Evolutionary conservation across 2,888 invertebrate species (phyloP).

Genomic region (Adelphocoris suturalis): DNA sequence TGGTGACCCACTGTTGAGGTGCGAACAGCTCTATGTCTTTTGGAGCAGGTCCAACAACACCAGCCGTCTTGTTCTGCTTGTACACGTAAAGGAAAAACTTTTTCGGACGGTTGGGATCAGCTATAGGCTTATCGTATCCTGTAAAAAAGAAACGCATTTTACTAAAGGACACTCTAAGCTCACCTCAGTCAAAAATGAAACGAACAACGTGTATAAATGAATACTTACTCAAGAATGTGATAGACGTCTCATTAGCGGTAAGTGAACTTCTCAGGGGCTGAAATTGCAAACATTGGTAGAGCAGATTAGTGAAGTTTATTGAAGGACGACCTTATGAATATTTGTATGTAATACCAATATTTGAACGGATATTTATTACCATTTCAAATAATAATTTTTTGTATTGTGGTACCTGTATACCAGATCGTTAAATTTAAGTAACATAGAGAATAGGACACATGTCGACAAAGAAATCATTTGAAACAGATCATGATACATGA

Average conservation of each 20-base stretch:
- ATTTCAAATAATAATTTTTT: too few relatives aligned
- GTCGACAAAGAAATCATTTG: too few relatives aligned
- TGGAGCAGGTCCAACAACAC: not conserved
- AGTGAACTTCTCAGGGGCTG: conserved; percentile 54
- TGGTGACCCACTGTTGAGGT: conserved; percentile 55
- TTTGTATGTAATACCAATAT: too few relatives aligned
- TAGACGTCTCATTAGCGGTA: conserved; percentile 52
- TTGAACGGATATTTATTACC: too few relatives aligned
- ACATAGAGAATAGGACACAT: too few relatives aligned
- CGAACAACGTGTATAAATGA: too few relatives aligned
- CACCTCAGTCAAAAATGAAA: not conserved
- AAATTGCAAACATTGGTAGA: not conserved
- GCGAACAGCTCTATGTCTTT: conserved; percentile 48
- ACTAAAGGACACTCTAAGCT: not conserved
- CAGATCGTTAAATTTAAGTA: too few relatives aligned
- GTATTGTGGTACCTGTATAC: too few relatives aligned
- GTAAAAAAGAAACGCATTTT: not conserved
- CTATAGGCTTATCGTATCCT: conserved; percentile 42
- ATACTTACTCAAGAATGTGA: conserved; percentile 51
- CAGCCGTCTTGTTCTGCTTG: conserved; percentile 49
- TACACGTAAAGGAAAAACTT: conserved; percentile 60
- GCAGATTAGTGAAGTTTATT: too few relatives aligned
- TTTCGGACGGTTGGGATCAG: not conserved
- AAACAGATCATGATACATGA: too few relatives aligned
- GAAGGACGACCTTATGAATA: too few relatives aligned